Conservation (phyloP, 2,888 invertebrate genomes). For the Heterodera filipjevi region DNA sequence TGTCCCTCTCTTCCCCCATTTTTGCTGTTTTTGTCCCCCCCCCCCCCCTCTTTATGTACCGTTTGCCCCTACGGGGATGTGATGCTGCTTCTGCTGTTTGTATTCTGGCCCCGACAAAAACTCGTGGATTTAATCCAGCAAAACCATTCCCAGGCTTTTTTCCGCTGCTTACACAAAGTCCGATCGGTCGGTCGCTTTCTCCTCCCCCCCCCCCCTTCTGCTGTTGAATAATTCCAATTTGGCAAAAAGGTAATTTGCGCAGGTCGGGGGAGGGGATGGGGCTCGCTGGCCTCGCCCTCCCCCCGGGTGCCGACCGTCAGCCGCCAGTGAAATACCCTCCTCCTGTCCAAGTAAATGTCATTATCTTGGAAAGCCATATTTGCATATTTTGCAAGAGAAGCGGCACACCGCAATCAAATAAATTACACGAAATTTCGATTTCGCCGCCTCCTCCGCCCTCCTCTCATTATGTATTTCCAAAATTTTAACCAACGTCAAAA, state of each 20-base stretch:
- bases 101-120: background rate
- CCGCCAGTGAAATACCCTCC: background rate
- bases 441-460: background rate
- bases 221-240: slow-evolving; percentile 20
- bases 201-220: background rate
- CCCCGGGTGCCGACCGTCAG: background rate
- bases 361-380: slow-evolving; percentile 4
- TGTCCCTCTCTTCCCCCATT: background rate
- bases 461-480: background rate
- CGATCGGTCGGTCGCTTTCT: background rate
- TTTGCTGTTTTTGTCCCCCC: background rate
- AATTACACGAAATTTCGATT: slow-evolving; percentile 5
- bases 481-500: background rate
- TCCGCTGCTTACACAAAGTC: background rate
- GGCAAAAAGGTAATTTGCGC: slow-evolving; percentile 16
- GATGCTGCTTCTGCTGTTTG: background rate
- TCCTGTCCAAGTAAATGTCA: background rate
- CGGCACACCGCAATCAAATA: background rate
- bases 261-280: too few relatives aligned
- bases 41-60: background rate
- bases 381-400: background rate
- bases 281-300: background rate
- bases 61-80: background rate
- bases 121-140: background rate
- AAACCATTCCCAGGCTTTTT: slow-evolving; percentile 26